Evolutionary conservation across 2,888 invertebrate genomes (phyloP).

Genomic region (Yponomeuta evonymella): DNA sequence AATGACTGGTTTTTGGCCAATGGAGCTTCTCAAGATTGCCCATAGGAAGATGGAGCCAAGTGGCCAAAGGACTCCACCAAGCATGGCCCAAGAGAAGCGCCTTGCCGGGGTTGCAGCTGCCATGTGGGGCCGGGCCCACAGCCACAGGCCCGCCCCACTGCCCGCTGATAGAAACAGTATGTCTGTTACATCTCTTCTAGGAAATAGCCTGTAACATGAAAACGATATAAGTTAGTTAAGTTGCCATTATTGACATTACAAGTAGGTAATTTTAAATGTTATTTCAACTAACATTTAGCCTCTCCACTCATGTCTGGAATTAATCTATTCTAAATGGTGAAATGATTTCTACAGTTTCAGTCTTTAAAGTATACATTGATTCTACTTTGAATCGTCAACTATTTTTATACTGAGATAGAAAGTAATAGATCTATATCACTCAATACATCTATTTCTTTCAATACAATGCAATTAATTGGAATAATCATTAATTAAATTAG

Average conservation of each 20-base stretch:
- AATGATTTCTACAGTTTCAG: too few species aligned
- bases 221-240: neutral
- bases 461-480: too few species aligned
- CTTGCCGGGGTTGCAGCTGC: conserved; percentile 77
- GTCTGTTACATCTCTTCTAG: conserved; percentile 87
- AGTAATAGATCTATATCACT: too few species aligned
- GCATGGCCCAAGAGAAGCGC: conserved; percentile 82
- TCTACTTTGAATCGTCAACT: too few species aligned
- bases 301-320: too few species aligned
- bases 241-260: conserved; percentile 11
- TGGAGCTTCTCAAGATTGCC: conserved; percentile 88
- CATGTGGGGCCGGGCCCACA: conserved; percentile 88
- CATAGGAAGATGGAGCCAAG: conserved; percentile 92
- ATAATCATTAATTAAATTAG: too few species aligned
- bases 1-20: conserved; percentile 81
- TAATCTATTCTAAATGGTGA: too few species aligned
- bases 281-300: too few species aligned
- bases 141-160: conserved; percentile 87
- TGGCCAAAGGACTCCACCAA: conserved; percentile 88
- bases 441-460: too few species aligned
- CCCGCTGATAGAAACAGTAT: conserved; percentile 87
- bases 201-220: conserved; percentile 79
- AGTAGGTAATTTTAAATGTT: conserved; percentile 17
- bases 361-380: too few species aligned
- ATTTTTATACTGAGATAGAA: too few species aligned